Evolutionary conservation across 1,140 invertebrate species (phyloP), one percentile per base, ranked within the genome.

Genomic region (Mylabris phalerata): DNA sequence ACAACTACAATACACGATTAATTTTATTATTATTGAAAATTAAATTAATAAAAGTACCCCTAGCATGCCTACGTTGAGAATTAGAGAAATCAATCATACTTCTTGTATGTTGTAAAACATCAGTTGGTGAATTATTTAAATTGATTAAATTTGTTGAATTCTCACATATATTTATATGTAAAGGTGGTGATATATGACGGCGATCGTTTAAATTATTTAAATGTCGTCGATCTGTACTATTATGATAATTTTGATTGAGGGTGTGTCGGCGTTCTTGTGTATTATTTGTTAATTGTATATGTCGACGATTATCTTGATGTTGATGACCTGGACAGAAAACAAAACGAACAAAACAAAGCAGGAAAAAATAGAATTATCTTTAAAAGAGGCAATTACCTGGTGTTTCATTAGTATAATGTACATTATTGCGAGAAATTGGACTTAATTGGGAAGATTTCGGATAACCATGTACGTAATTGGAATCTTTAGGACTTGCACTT

Each of bases 141-240:
- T 59, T 48, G 19, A 32, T 5, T 32, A 42, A 42, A 10, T 58
- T 63, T 13, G 66, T 58, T 9, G 63, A 59, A 49, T 67, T 73
- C 11, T 74, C 73, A 59, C 71, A 73, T 48, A 73, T 71, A 52
- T 72, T 73, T 44, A 74, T 73, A 59, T 71, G 73, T 10, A 74
- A 57, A 3, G 73, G 71, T 13, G 73, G 73, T 4, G 71, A 72
- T 44, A 74, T 74, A 44, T 73, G 71, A 3, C 73, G 62, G 3
- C 71, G 57, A 65, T 74, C 73, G 3, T 67, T 41, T 44, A 72
- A 61, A 52, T 55, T 64, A 24, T 62, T 60, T 48, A 68, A 55
- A 49, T 71, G 67, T 44, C 71, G 60, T n/a, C 70, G 54, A 40
- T 71, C 68, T 19, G 55, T 61, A 38, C 55, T 47, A 50, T 58